phyloP scores from a whole-genome alignment of 2,888 invertebrate genomes.

The Eumacrocentrus americanus region DNA sequence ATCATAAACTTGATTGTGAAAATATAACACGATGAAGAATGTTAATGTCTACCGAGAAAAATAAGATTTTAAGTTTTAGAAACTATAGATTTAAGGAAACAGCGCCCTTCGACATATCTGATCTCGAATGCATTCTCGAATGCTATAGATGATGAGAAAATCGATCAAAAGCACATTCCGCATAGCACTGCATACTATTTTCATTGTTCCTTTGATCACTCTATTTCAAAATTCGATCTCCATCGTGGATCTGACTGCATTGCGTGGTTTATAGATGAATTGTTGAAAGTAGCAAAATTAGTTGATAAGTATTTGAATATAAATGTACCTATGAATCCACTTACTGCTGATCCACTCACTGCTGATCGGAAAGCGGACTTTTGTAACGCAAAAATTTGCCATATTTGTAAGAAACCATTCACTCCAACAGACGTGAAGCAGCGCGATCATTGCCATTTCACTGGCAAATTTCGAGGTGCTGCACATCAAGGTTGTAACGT shows the following conservation, averaged over 20 bases:
- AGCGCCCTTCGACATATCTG: conserved; percentile 24
- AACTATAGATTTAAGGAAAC: conserved; percentile 20
- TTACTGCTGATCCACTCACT: background rate
- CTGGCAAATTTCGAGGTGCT: conserved; percentile 30
- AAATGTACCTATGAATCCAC: conserved; percentile 11
- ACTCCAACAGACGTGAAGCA: background rate
- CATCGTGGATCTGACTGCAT: conserved; percentile 15
- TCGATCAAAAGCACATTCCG: conserved; percentile 19
- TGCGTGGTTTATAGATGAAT: conserved; percentile 8
- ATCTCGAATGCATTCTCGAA: background rate
- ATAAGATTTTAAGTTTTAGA: conserved; percentile 19
- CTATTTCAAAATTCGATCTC: background rate
- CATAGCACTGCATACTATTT: conserved; percentile 16
- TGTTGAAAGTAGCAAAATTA: conserved; percentile 5
- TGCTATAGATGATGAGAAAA: background rate
- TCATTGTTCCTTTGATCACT: background rate
- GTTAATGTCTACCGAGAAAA: conserved; percentile 13
- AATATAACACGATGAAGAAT: conserved; percentile 16
- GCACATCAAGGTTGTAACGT: conserved; percentile 38
- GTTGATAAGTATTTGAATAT: background rate
- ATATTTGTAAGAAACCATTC: conserved; percentile 21
- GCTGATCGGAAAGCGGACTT: background rate
- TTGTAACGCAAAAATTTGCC: conserved; percentile 1
- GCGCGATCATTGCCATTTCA: conserved; percentile 29
- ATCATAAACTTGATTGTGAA: conserved; percentile 22